Base-by-base conservation (phyloP, 2,113 vertebrate genomes). In the Mandrillus leucophaeus region DNA sequence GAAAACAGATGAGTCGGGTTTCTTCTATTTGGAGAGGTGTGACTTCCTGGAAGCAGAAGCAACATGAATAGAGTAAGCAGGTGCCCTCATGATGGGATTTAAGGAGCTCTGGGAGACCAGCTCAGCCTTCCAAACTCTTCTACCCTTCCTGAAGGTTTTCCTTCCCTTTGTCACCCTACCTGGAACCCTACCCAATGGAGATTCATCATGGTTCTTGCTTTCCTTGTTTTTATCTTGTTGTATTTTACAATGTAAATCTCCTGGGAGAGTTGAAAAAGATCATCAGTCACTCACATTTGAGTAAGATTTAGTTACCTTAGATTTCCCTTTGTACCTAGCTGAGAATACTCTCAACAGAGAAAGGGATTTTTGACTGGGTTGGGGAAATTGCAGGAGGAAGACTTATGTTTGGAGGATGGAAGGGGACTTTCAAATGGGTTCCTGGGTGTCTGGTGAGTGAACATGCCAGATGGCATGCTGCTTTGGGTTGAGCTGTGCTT, bases 321-420 rank as follows among this genome's bases (percentile, higher is more conserved):
- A 13, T 88, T 92, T 12, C 20, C 14, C 66, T 81, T 90, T 92
- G 50, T 79, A 40, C 32, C 83, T 88, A 57, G 32, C 30, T 72
- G 70, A 88, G 83, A 84, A 86, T 12, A 57, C 16, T n/a, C 43
- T 43, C 22, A 32, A 0, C 12, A 52, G 85, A 78, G 38, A 59
- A 79, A 5, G 20, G 10, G 5, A 45, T 4, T 93, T 93, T 55
- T 30, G 3, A 81, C 35, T 18, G 20, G 1, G 10, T 30, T 57
- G 25, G 18, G 82, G 66, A 88, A 85, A 57, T 66, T n/a, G 1
- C 22, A 91, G 23, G 40, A 84, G 68, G 48, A 96, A 85, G 73
- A 35, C 11, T 27, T 59, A 17, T 88, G 52, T 82, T 2, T 61
- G 57, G 9, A 85, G 25, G 16, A 13, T 4, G 4, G 18, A 92